Evolutionary conservation across 2,888 invertebrate species (phyloP).

Genomic region (Caenorhabditis doughertyi): DNA sequence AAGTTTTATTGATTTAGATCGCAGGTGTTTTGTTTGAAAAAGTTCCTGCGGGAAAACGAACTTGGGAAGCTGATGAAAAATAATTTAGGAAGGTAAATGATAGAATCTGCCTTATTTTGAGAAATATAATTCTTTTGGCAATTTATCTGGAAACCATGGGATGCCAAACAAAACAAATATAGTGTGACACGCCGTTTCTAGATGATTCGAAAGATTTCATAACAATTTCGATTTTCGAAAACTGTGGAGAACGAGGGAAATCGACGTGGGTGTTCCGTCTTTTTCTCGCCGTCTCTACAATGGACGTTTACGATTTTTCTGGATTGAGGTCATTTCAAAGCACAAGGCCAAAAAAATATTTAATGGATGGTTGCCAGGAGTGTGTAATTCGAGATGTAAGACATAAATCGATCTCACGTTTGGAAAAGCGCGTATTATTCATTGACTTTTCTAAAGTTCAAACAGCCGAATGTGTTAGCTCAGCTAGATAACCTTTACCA

Average conservation of each 20-base stretch:
- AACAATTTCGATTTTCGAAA: not conserved
- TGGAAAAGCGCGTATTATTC: no score
- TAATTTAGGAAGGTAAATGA: no score
- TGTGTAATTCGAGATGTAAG: not conserved
- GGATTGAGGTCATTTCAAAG: not conserved
- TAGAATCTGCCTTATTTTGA: no score
- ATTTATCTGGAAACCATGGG: not conserved
- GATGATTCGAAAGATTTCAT: slow-evolving; percentile 12
- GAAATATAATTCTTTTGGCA: no score
- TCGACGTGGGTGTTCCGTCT: slow-evolving; percentile 8
- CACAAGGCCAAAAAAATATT: not conserved
- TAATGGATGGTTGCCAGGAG: not conserved
- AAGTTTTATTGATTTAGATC: slow-evolving; percentile 20
- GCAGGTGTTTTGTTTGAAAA: slow-evolving; percentile 22
- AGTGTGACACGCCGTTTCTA: slow-evolving; percentile 14
- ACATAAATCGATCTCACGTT: not conserved
- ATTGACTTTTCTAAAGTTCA: not conserved
- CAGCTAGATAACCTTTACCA: slow-evolving; percentile 6
- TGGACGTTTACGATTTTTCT: not conserved
- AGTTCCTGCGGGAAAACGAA: not conserved
- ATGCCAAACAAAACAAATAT: not conserved
- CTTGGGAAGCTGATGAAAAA: not conserved
- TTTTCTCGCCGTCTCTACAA: slow-evolving; percentile 19
- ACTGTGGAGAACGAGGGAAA: not conserved
- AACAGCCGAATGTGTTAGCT: not conserved